phyloP scores from a whole-genome alignment of 2,113 vertebrate species.

The Sinocyclocheilus maitianheensis region DNA sequence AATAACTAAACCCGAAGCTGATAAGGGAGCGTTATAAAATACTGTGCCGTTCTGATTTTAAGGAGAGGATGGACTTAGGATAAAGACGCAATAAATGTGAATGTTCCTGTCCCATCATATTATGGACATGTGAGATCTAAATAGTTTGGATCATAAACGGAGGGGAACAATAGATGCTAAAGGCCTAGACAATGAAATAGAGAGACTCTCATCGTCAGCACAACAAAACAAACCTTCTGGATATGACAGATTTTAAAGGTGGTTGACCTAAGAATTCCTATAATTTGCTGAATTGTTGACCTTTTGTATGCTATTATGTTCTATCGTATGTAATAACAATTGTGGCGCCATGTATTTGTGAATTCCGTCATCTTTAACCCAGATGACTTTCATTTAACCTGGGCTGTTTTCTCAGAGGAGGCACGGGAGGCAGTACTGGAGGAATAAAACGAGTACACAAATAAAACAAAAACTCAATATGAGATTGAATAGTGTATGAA shows the following conservation, averaged over 20 bases:
- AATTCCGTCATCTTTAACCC: neutral
- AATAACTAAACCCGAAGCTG: slow-evolving; percentile 80
- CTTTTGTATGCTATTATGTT: neutral
- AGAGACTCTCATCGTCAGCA: slow-evolving; percentile 2
- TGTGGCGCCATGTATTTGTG: neutral
- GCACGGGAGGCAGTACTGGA: neutral
- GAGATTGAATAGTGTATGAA: neutral
- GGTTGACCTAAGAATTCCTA: neutral
- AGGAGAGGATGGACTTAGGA: slow-evolving; percentile 68
- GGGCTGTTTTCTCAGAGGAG: neutral
- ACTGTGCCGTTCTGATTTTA: slow-evolving; percentile 73
- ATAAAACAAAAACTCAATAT: neutral
- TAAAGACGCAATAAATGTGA: slow-evolving; percentile 73
- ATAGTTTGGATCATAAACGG: slow-evolving; percentile 57
- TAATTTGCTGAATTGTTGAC: neutral
- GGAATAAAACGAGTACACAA: neutral
- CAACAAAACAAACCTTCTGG: slow-evolving; percentile 4
- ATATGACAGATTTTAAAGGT: neutral
- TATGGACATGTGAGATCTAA: slow-evolving; percentile 69
- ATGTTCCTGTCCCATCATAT: slow-evolving; percentile 63
- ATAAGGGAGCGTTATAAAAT: slow-evolving; percentile 80
- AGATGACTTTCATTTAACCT: slow-evolving; percentile 5
- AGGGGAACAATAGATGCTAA: slow-evolving; percentile 53
- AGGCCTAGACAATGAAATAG: slow-evolving; percentile 16
- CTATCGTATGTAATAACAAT: neutral